Conservation (phyloP, 2,888 invertebrate genomes). For the Cephus runcator region DNA sequence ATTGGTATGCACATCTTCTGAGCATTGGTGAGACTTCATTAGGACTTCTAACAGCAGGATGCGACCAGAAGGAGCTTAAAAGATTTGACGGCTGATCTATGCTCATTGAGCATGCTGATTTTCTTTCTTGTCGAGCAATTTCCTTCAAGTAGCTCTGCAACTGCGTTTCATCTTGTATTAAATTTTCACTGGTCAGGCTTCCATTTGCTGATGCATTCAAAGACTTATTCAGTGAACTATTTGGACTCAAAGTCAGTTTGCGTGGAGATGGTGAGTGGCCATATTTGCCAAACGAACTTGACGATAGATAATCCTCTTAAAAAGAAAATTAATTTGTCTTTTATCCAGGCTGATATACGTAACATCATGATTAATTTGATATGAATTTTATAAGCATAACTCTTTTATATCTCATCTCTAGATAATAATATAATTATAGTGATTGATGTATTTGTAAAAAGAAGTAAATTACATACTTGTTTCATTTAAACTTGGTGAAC, state of each 20-base stretch:
- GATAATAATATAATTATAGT: not conserved
- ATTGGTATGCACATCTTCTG: slow-evolving; percentile 69
- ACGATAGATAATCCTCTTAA: slow-evolving; percentile 48
- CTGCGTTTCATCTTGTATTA: slow-evolving; percentile 55
- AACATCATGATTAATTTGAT: too few species aligned
- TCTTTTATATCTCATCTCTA: not conserved
- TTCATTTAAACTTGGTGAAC: slow-evolving; percentile 49
- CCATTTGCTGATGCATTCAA: slow-evolving; percentile 47
- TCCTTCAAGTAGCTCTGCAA: slow-evolving; percentile 55
- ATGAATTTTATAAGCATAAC: not conserved
- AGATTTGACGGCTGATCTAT: slow-evolving; percentile 66
- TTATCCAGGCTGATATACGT: too few species aligned
- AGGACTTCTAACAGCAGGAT: slow-evolving; percentile 67
- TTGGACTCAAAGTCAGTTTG: slow-evolving; percentile 44
- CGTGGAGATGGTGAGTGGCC: slow-evolving; percentile 37
- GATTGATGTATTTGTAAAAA: not conserved
- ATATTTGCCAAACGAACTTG: slow-evolving; percentile 50
- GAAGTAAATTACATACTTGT: slow-evolving; percentile 37
- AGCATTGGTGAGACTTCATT: slow-evolving; percentile 68
- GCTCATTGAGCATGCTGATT: slow-evolving; percentile 47
- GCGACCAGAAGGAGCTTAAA: slow-evolving; percentile 69
- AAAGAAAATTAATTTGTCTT: slow-evolving; percentile 8
- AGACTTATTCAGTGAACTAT: slow-evolving; percentile 49
- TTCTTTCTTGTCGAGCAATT: slow-evolving; percentile 47
- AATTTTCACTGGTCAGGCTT: slow-evolving; percentile 52